Base-by-base conservation (phyloP, 2,113 vertebrate species). In the Hydrochoerus hydrochaeris region DNA sequence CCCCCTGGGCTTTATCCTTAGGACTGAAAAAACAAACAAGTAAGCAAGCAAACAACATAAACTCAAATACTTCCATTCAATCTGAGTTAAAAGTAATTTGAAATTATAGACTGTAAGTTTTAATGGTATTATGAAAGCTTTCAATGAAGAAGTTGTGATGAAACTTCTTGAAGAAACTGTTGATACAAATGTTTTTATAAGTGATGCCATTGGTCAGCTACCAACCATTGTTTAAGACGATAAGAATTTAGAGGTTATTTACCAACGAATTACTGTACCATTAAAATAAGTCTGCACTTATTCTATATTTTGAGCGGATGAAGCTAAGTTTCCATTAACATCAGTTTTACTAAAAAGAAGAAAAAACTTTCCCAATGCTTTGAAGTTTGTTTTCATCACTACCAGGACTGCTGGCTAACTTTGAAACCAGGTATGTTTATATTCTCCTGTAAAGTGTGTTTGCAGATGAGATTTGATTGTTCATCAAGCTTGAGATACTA, bases 391-490 rank as follows among this genome's bases (percentile, higher is more conserved):
- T 73, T 94, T 88, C 52, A 78, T 28, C 77, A 60, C 75, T 88
- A 41, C 26, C 16, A 88, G 17, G 38, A 71, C 87, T 52, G 1
- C 41, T 85, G 71, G 71, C 35, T 75, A 82, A 82, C 63, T 62
- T 60, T 58, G 30, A 88, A 65, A 67, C 71, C 3, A 1, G 17
- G 24, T 32, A 78, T 91, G 67, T 91, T 88, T 94, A 94, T 75
- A 26, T 44, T 91, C 54, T 71, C 62, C 49, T 85, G 10, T 14
- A 62, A 92, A 57, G 19, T 57, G 88, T 91, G 88, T 91, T 89
- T 95, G 38, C 49, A 73, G 62, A 88, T 84, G 78, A 82, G 30
- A 85, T 85, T 89, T 49, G 63, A 95, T 35, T 44, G 38, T 63
- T 85, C 69, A 67, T 91, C 92, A 81, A 65, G 38, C 78, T 57